Evolutionary conservation across 2,888 invertebrate genomes (phyloP).

Genomic region (Polydrusus pterygomalis): DNA sequence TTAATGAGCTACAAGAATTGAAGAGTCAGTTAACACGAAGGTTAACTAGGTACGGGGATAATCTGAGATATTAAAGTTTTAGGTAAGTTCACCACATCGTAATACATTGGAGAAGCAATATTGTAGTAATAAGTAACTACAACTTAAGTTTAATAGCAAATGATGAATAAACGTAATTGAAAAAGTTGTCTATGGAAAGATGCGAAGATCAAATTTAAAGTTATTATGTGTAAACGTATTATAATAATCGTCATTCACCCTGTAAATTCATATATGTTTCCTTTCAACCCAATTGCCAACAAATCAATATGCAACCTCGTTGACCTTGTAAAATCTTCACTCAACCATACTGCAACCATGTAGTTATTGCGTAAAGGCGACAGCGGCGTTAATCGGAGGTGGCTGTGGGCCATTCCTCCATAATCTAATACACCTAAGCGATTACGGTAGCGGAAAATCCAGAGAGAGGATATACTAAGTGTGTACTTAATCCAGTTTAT

Average conservation of each 20-base stretch:
- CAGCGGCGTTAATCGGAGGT: conserved; percentile 63
- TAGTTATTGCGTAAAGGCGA: conserved; percentile 58
- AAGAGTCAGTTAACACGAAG: conserved; percentile 52
- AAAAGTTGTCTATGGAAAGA: too few species aligned
- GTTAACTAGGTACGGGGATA: conserved; percentile 36
- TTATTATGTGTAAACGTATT: too few species aligned
- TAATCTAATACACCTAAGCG: conserved; percentile 64
- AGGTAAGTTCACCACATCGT: background rate
- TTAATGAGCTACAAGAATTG: conserved; percentile 53
- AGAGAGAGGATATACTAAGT: conserved; percentile 61
- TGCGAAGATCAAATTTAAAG: too few species aligned
- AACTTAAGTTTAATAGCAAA: too few species aligned
- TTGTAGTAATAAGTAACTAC: too few species aligned
- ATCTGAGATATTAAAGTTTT: conserved; percentile 29
- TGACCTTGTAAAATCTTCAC: conserved; percentile 46
- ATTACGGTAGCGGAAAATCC: conserved; percentile 62
- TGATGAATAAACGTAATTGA: too few species aligned
- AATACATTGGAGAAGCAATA: background rate
- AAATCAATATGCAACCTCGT: conserved; percentile 33
- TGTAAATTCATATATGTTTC: background rate
- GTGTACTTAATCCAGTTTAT: conserved; percentile 61
- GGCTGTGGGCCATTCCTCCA: conserved; percentile 61
- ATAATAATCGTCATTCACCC: too few species aligned
- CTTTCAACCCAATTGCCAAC: background rate
- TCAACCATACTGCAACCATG: conserved; percentile 46